Percentiles rank a stretch among this genome's conserved stretches.
phyloP scores from a whole-genome alignment of 2,113 vertebrate species.

The Microcebus murinus region DNA sequence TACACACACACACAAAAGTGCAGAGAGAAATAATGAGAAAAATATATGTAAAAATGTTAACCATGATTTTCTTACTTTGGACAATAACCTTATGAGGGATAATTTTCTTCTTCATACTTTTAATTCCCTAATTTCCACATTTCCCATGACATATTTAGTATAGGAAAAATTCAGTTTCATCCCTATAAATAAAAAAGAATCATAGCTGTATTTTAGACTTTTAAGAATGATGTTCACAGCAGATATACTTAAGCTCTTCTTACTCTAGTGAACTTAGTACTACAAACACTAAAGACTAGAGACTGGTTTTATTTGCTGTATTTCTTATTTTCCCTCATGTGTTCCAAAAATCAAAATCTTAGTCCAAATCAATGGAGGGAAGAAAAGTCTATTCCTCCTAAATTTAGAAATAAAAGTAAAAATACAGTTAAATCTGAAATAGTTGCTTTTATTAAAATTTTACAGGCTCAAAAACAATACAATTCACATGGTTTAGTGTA shows the following conservation, averaged over 20 bases:
- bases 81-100: constrained; percentile 9
- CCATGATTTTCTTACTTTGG: background rate
- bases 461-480: constrained; percentile 55
- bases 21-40: constrained; percentile 18
- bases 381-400: constrained; percentile 26
- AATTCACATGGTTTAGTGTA: constrained; percentile 55
- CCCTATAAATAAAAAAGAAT: background rate
- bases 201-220: background rate
- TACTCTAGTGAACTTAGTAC: background rate
- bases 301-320: constrained; percentile 1
- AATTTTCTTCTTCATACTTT: constrained; percentile 44
- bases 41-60: background rate
- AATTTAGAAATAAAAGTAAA: constrained; percentile 57
- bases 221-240: constrained; percentile 36
- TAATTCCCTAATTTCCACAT: constrained; percentile 48
- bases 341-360: constrained; percentile 66
- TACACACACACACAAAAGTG: background rate
- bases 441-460: constrained; percentile 68
- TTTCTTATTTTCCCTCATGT: constrained; percentile 17
- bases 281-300: constrained; percentile 36
- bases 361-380: constrained; percentile 51
- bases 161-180: background rate
- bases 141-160: background rate
- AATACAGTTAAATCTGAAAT: constrained; percentile 57
- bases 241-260: constrained; percentile 18